Conservation (phyloP, 2,113 vertebrate species). For the Phyllostomus hastatus region DNA sequence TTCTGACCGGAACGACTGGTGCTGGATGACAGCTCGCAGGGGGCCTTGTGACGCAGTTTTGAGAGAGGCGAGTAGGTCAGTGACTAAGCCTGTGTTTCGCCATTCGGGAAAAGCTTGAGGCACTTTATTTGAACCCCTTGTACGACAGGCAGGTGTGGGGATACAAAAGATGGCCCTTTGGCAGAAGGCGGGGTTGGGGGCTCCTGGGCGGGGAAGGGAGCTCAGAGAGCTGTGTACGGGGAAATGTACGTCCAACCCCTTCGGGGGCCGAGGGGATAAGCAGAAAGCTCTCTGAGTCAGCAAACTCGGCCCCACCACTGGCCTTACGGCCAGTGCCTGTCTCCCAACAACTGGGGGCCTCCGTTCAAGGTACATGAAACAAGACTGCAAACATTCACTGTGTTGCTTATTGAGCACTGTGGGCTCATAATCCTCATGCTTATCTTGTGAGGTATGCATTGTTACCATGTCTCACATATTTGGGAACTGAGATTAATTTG, state of each 20-base stretch:
- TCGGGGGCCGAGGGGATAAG: fast-evolving
- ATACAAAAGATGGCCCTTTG: background rate
- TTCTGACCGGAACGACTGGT: background rate
- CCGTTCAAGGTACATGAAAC: fast-evolving
- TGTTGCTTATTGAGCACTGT: fast-evolving
- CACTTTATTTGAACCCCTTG: background rate
- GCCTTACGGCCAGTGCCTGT: fast-evolving
- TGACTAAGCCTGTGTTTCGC: too few relatives aligned
- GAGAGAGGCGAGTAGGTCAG: background rate
- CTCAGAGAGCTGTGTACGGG: too few relatives aligned
- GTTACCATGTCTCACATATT: background rate
- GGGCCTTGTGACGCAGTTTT: slow-evolving; percentile 61
- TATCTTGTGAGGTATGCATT: background rate
- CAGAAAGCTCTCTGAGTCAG: background rate
- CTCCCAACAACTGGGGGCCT: background rate
- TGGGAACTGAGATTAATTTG: background rate
- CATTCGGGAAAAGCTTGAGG: background rate
- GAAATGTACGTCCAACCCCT: background rate
- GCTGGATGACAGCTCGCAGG: background rate
- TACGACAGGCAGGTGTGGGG: fast-evolving
- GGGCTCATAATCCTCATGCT: fast-evolving
- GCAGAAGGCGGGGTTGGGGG: fast-evolving
- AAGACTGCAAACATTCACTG: background rate
- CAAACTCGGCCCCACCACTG: background rate
- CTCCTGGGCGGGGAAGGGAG: background rate